Percentiles rank a stretch among this genome's conserved stretches.
These are phyloP conservation scores for Eulemur macaco DNA, from an alignment of 2,113 vertebrate species.

Conservation along the genomic window DNA sequence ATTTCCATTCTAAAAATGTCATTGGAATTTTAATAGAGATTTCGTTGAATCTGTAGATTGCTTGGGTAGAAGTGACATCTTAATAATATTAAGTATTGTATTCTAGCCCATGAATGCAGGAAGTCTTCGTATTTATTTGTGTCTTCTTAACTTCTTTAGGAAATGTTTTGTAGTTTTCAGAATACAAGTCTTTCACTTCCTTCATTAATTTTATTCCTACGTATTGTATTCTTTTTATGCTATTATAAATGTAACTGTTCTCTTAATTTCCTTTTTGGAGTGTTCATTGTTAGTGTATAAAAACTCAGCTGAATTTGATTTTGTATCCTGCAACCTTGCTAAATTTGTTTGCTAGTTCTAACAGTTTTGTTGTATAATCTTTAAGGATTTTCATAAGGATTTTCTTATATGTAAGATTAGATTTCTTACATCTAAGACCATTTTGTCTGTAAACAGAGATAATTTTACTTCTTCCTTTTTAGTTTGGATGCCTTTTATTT, in stretches of 20 bases:
- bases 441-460: not conserved
- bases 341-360: not conserved
- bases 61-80: not conserved
- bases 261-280: not conserved
- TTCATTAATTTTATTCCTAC: not conserved
- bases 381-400: not conserved
- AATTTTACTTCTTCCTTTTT: not conserved
- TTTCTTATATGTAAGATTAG: too few relatives aligned
- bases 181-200: not conserved
- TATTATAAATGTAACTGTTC: not conserved
- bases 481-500: not conserved
- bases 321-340: not conserved
- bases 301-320: not conserved
- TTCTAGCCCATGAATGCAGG: not conserved
- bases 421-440: not conserved
- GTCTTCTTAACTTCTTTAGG: not conserved
- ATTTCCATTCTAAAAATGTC: not conserved
- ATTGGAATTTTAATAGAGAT: not conserved
- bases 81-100: not conserved
- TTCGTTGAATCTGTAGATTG: not conserved
- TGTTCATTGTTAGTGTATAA: not conserved
- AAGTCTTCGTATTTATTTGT: not conserved
- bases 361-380: not conserved
- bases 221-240: not conserved
- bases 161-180: not conserved